Base-by-base conservation (phyloP, 30 jellyfish, hydroid and myxozoan species). In the Chrysaora quinquecirrha region DNA sequence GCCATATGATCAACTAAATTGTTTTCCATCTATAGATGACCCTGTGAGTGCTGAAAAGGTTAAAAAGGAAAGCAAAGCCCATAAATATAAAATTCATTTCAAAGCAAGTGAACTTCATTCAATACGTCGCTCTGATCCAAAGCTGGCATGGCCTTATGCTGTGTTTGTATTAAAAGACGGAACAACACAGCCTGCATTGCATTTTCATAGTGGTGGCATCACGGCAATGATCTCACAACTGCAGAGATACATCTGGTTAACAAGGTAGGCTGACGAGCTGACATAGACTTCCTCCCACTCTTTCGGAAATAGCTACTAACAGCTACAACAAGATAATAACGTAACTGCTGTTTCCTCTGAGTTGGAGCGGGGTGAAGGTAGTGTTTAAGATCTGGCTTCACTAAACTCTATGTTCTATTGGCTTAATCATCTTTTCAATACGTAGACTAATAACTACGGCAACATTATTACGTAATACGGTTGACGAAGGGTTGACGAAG, bases 71-170 rank as follows among this genome's bases (percentile, higher is more conserved):
- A 49, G 50, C 30, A 20, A 25, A 18, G 52, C 30, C 1, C 38
- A 71, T 28, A 74, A 74, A 29, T 82, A 81, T 67, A 65, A 77
- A 60, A 78, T 92, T 35, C 80, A 65, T 24, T 85, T 92, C 71
- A 74, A 80, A 60, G 93, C 83, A 19, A 75, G 89, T 46, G 38
- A 73, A 31, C 76, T 92, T 38, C 97, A 75, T 30, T 92, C 98
- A 18, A 74, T 92, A 24, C 82, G 97, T 30, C 68, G 98, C 27
- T 92, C 98, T 31, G 95, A 86, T 61, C 98, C 96, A 24, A 73
- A 76, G 50, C 85, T 92, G 25, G 96, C 97, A 21, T 92, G 98
- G 98, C 91, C 98, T 21, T 92, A 92, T 80, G 94, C 91, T 78
- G 92, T 92, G 24, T 92, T 92, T 71, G 74, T 86, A 14, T 67